These are phyloP conservation scores for Pristionchus entomophagus DNA, from an alignment of 2,888 invertebrate species.

Conservation along the genomic window DNA sequence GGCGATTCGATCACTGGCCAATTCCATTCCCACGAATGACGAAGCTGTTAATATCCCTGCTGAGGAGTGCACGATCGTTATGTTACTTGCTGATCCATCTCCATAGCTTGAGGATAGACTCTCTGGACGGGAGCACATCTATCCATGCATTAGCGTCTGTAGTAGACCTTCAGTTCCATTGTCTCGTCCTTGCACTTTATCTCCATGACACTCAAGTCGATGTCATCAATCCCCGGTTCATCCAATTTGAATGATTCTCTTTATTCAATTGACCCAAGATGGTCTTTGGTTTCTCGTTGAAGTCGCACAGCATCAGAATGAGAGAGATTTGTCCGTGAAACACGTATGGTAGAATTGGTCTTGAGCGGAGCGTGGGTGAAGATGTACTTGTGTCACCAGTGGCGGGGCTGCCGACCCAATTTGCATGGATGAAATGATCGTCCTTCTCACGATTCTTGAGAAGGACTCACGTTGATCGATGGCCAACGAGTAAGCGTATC, in stretches of 20 bases:
- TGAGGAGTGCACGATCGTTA: slow-evolving; percentile 51
- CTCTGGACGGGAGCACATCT: slow-evolving; percentile 49
- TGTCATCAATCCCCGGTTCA: slow-evolving; percentile 1
- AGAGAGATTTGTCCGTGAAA: slow-evolving; percentile 25
- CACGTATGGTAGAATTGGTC: slow-evolving; percentile 27
- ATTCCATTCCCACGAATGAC: slow-evolving; percentile 48
- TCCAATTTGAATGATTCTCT: background rate
- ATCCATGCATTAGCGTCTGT: slow-evolving; percentile 52
- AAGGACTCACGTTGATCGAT: slow-evolving; percentile 15
- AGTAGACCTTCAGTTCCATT: slow-evolving; percentile 30
- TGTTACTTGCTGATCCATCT: slow-evolving; percentile 28
- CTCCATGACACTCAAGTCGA: slow-evolving; percentile 9
- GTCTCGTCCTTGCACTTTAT: slow-evolving; percentile 36
- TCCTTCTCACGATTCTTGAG: slow-evolving; percentile 10
- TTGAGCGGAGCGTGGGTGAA: slow-evolving; percentile 49
- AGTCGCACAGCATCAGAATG: slow-evolving; percentile 42
- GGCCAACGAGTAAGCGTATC: slow-evolving; percentile 15
- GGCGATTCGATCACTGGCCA: slow-evolving; percentile 15
- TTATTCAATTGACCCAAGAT: background rate
- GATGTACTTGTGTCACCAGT: slow-evolving; percentile 51
- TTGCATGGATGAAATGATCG: slow-evolving; percentile 55
- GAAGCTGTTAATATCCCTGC: slow-evolving; percentile 53
- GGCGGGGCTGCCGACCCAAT: slow-evolving; percentile 46
- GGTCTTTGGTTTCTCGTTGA: background rate
- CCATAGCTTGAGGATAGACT: slow-evolving; percentile 48